Base-by-base conservation (phyloP, 2,888 invertebrate genomes). In the Vanessa cardui region DNA sequence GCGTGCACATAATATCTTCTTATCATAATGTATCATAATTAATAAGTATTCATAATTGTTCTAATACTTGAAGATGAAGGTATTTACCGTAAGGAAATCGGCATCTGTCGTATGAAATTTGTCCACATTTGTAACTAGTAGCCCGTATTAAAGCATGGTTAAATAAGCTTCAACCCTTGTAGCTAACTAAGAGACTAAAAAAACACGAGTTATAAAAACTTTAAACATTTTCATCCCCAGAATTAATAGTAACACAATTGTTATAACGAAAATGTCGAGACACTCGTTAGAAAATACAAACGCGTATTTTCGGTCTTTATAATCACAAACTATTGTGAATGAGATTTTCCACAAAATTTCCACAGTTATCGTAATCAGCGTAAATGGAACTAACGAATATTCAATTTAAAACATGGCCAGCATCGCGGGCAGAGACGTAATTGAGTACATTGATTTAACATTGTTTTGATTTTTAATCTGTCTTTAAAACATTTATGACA, bases 361-460 rank as follows among this genome's bases (percentile, higher is more conserved):
- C 39, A 56, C 18, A 56, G n/a, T 12, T 5, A 39, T 56, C 56
- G 52, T 54, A 54, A 56, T 56, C 56, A 39, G 39, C 56, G 12
- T 56, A 56, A 56, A 56, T 39, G 18, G 12, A 39, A 39, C 56
- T 18, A 56, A 56, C 56, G 56, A 56, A 56, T 39, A 56, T 56
- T 56, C 9, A 56, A 56, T 56, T 56, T 56, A 12, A 21, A 26
- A 1, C 52, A 16, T 26, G 31, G 2, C 16, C 26, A 21, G 26
- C 31, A 31, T 7, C 26, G 31, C 6, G 15, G 33, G 18, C 12
- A 6, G 47, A 12, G 16, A 56, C 9, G 7, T 47, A 47, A 31
- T 26, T 39, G 6, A 20, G 44, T 44, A 39, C 18, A 58, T 47
- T 47, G 60, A 60, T 18, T 60, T 12, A 7, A n/a, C 26, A 31